phyloP scores from a whole-genome alignment of 2,113 vertebrate genomes.

The Nestor notabilis region DNA sequence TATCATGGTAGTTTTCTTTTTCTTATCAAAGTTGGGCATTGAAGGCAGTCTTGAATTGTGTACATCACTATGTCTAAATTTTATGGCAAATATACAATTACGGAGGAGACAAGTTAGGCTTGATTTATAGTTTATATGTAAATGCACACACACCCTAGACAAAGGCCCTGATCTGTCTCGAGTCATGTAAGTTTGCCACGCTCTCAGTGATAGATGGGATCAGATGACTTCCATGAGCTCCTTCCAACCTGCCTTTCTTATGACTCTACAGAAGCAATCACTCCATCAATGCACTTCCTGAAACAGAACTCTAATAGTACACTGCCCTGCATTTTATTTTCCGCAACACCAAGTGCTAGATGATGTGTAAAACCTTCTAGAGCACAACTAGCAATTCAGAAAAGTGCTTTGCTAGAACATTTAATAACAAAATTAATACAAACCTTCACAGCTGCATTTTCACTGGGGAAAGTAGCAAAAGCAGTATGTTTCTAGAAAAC shows the following conservation, averaged over 20 bases:
- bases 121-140: neutral
- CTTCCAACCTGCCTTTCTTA: neutral
- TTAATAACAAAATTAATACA: neutral
- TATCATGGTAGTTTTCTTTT: neutral
- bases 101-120: neutral
- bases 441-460: slow-evolving; percentile 88
- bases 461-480: slow-evolving; percentile 88
- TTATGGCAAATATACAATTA: neutral
- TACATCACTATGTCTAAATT: neutral
- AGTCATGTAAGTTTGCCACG: neutral
- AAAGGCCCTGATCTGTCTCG: neutral
- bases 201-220: neutral
- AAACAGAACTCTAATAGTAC: neutral
- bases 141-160: neutral
- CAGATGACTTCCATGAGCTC: neutral
- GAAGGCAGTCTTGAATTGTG: neutral
- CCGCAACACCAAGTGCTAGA: neutral
- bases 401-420: neutral
- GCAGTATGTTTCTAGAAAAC: slow-evolving; percentile 91
- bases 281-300: neutral
- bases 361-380: neutral
- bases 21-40: neutral
- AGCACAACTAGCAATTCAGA: neutral
- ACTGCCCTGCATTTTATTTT: neutral
- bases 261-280: neutral